Percentiles rank a stretch among this genome's conserved stretches.
Conservation (phyloP, 1,140 invertebrate genomes). For the Trialeurodes vaporariorum region DNA sequence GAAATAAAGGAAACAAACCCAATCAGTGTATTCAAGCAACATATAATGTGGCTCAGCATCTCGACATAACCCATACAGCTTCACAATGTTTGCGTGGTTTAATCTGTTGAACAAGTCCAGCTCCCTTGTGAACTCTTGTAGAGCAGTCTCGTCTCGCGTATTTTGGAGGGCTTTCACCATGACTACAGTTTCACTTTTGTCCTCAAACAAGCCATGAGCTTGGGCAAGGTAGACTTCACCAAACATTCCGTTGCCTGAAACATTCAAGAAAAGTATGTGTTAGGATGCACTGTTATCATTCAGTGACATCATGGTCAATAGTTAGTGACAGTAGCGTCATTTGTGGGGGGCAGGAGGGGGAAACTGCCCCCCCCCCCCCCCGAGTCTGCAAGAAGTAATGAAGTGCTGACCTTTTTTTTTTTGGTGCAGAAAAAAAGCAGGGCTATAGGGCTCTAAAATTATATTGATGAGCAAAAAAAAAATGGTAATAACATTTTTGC, state of each 20-base stretch:
- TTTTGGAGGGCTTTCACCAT: slow-evolving; percentile 62
- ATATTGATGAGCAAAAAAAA: too few species aligned
- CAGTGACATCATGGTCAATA: slow-evolving; percentile 7
- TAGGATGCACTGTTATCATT: background rate
- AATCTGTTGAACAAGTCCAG: slow-evolving; percentile 72
- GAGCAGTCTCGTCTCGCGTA: slow-evolving; percentile 58
- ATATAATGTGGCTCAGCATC: slow-evolving; percentile 78
- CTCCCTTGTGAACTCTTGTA: slow-evolving; percentile 76
- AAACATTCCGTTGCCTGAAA: slow-evolving; percentile 69
- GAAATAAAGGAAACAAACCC: too few species aligned
- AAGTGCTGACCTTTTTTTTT: too few species aligned
- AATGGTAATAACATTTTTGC: too few species aligned
- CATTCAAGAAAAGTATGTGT: background rate
- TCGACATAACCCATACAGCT: slow-evolving; percentile 65
- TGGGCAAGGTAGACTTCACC: slow-evolving; percentile 77
- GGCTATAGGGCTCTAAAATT: too few species aligned
- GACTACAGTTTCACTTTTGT: slow-evolving; percentile 35
- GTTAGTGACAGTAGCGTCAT: slow-evolving; percentile 1
- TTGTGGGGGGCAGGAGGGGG: too few species aligned
- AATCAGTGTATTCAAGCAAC: slow-evolving; percentile 84
- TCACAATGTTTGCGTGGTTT: slow-evolving; percentile 65
- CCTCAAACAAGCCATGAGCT: slow-evolving; percentile 35
- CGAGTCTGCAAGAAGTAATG: too few species aligned
- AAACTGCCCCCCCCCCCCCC: too few species aligned
- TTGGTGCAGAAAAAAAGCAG: too few species aligned